Percentiles rank a stretch among this genome's conserved stretches.
phyloP scores from a whole-genome alignment of 1,140 invertebrate species.

The Saxidomus purpurata region DNA sequence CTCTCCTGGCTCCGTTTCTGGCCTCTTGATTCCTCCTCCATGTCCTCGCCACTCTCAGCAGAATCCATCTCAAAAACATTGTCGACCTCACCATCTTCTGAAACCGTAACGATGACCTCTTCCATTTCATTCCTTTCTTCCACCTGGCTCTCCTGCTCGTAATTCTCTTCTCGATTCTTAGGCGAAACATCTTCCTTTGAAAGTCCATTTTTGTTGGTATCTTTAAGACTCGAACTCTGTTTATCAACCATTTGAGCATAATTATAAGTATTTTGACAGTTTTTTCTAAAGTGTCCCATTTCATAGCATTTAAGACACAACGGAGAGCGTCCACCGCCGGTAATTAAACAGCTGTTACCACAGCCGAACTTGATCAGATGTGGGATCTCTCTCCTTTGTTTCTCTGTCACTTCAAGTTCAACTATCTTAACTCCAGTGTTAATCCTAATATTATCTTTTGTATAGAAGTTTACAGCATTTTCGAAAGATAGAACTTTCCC shows the following conservation, averaged over 20 bases:
- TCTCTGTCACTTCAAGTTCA: background rate
- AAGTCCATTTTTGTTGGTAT: background rate
- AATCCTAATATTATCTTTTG: background rate
- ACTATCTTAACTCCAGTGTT: background rate
- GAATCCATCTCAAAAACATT: no score
- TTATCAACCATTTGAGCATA: background rate
- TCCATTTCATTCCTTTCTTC: background rate
- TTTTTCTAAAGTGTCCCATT: background rate
- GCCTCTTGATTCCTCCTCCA: no score
- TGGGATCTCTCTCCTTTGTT: background rate
- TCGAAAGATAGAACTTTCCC: background rate
- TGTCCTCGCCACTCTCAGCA: no score
- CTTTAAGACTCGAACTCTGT: background rate
- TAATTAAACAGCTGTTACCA: background rate
- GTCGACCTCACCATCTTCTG: no score
- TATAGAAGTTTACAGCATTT: background rate
- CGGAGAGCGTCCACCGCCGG: background rate
- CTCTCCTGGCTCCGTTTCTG: no score
- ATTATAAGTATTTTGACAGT: background rate
- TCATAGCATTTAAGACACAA: background rate
- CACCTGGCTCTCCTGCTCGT: background rate
- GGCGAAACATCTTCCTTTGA: no score
- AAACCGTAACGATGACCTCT: no score
- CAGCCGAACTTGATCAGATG: background rate
- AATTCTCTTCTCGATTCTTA: no score